Base-by-base conservation (phyloP, 1,140 invertebrate genomes). In the Trinorchestia longiramus region DNA sequence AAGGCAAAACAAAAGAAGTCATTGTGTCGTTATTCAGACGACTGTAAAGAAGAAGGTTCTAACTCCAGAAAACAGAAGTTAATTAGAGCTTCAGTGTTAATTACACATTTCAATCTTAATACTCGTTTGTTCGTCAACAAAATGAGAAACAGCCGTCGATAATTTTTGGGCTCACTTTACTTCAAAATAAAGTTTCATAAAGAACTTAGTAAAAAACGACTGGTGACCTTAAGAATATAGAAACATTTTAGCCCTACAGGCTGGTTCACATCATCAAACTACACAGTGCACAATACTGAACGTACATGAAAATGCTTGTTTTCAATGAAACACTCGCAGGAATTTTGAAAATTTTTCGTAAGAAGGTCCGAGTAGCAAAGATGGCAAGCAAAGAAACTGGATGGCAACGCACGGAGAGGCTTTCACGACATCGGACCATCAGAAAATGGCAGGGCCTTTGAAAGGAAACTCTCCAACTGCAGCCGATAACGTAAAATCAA, bases 401-500 rank as follows among this genome's bases (percentile, higher is more conserved):
- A 77, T 36, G 62, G 62, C 62, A 77, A 36, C 62, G 62, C 62
- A 77, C 62, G 62, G 36, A 77, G 62, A 36, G 1, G 62, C 36
- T 53, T 28, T 36, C 15, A 19, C 15, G 62, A 19, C 62, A 11
- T 77, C 62, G 62, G 8, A 77, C 15, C 62, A 1, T 36, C 62
- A 77, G 62, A 77, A 77, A 77, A 77, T 77, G 62, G 62, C 62
- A 19, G 62, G 62, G 62, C 62, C 28, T 77, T 77, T 77, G 15
- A 77, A 77, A 77, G 62, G 62, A 77, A 77, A 77, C 62, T 77
- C 62, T 77, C 62, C 62, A 77, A 77, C 62, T 77, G 62, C 62
- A 77, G 62, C 62, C 62, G 62, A 77, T 77, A 77, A 77, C 62
- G 62, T 77, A 77, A 77, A 77, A 77, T 77, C 62, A 77, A 77